These are phyloP conservation scores for Gymnocypris eckloni DNA, from an alignment of 2,797 vertebrate genomes.

Conservation along the genomic window DNA sequence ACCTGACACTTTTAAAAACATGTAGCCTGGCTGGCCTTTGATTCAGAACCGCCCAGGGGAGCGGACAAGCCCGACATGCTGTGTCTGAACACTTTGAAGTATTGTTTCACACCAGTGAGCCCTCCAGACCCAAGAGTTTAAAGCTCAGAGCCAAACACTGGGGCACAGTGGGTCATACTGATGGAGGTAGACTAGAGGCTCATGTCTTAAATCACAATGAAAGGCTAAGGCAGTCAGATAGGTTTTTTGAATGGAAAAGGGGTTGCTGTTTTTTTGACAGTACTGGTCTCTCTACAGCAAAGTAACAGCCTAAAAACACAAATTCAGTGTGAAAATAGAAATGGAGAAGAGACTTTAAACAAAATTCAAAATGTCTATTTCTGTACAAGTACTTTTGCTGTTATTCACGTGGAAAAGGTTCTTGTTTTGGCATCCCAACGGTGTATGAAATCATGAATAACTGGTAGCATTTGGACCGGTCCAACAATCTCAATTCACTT, in stretches of 20 bases:
- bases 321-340: neutral
- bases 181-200: constrained; percentile 45
- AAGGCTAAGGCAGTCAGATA: neutral
- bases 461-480: neutral
- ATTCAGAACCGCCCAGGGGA: constrained; percentile 25
- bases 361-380: constrained; percentile 3
- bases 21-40: constrained; percentile 31
- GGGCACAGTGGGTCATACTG: constrained; percentile 45
- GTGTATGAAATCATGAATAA: neutral
- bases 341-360: neutral
- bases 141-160: constrained; percentile 44
- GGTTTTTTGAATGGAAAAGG: neutral
- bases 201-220: neutral
- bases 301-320: neutral
- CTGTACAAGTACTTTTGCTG: neutral
- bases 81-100: constrained; percentile 43
- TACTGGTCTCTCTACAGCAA: neutral
- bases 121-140: constrained; percentile 29
- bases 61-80: constrained; percentile 38
- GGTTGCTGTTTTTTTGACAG: neutral
- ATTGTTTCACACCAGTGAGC: constrained; percentile 32
- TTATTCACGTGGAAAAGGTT: neutral
- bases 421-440: neutral
- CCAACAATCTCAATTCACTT: neutral
- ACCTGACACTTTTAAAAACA: constrained; percentile 29